Evolutionary conservation across 2,888 invertebrate species (phyloP), one percentile per base, ranked within the genome.

Genomic region (Andrena bucephala): DNA sequence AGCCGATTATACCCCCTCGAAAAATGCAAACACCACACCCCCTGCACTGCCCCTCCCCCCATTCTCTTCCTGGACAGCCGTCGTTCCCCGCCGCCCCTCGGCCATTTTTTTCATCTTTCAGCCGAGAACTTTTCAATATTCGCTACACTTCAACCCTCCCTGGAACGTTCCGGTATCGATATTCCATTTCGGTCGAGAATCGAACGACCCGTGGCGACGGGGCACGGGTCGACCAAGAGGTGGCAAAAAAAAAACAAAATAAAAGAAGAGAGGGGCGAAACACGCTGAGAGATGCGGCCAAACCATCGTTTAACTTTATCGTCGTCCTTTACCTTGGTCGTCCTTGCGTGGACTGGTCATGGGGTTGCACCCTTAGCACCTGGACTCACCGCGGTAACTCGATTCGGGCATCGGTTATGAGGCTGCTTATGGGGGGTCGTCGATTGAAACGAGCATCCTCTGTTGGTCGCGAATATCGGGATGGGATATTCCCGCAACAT

Each of bases 81-180:
- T 42, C 13, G 16, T 16, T 4, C 48, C 57, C 13, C 13, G 6
- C 3, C 29, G 13, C 54, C n/a, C 20, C 50, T 62, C n/a, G 24
- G 7, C 20, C 42, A 29, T 36, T 75, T 86, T 81, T 80, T 81
- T 86, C 77, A 76, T 78, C 85, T 83, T 83, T 76, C 77, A 65
- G 70, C 85, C 77, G 85, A 85, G 86, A 87, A 87, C 84, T 87
- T 87, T 87, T 87, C 87, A 87, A 87, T 87, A 87, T 87, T 87
- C 87, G 86, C 85, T 79, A 87, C 87, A 81, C 85, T 85, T 85
- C 87, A 42, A 42, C 42, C 42, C 42, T 42, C 88, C 86, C n/a
- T 63, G 86, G 84, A 86, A 87, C 62, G 80, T 84, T 77, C 73
- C 83, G 80, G 85, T 87, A 88, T 87, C 88, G 87, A 88, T 87